phyloP scores from a whole-genome alignment of 2,113 vertebrate species.

The Solea senegalensis region DNA sequence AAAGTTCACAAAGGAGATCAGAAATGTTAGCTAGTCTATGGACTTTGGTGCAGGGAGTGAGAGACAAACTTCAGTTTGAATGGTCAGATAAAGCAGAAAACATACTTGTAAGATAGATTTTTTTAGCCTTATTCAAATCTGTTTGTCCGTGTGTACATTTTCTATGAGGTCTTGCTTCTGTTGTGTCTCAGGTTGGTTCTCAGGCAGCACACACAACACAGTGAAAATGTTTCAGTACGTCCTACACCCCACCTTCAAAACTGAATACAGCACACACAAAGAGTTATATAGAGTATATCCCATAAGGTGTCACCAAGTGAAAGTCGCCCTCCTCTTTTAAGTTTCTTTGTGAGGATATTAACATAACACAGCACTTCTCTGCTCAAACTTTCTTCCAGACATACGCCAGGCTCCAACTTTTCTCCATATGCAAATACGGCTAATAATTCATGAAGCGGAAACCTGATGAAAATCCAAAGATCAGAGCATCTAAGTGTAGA shows the following conservation, averaged over 20 bases:
- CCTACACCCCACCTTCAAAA: not conserved
- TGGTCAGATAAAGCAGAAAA: not conserved
- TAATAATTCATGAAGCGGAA: constrained; percentile 81
- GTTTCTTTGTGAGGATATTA: constrained; percentile 60
- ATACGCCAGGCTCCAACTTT: constrained; percentile 59
- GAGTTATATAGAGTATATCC: not conserved
- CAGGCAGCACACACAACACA: too few species aligned
- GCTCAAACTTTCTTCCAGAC: constrained; percentile 55
- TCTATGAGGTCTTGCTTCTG: too few species aligned
- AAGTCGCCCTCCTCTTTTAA: constrained; percentile 26
- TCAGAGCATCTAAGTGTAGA: constrained; percentile 79
- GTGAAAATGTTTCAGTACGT: not conserved
- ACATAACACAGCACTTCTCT: constrained; percentile 52
- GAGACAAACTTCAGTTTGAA: too few species aligned
- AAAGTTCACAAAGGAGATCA: not conserved
- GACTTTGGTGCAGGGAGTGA: too few species aligned
- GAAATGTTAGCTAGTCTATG: too few species aligned
- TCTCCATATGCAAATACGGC: constrained; percentile 81
- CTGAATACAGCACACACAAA: not conserved
- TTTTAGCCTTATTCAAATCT: too few species aligned
- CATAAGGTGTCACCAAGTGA: not conserved
- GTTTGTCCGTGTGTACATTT: too few species aligned
- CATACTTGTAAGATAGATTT: not conserved
- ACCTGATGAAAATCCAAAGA: constrained; percentile 80
- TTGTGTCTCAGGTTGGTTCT: too few species aligned